phyloP scores from a whole-genome alignment of 2,888 invertebrate genomes.

The Gibbula magus region DNA sequence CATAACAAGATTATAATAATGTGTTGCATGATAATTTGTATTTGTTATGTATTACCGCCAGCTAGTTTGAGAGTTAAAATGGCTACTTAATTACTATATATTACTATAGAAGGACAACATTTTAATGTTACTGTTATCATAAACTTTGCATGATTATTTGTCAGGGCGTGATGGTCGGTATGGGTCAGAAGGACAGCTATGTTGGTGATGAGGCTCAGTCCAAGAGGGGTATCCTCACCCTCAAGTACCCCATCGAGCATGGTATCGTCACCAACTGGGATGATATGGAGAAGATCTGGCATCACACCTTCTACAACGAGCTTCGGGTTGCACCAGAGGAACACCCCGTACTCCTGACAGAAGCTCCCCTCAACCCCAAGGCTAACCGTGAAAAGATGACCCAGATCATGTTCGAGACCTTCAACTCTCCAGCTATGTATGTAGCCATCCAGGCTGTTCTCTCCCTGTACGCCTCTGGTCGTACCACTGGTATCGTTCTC shows the following conservation, averaged over 20 bases:
- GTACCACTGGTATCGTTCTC: constrained; percentile 96
- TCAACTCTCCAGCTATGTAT: constrained; percentile 95
- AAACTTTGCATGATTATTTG: too few species aligned
- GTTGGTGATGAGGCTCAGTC: constrained; percentile 71
- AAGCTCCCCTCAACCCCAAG: constrained; percentile 95
- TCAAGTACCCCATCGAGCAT: constrained; percentile 70
- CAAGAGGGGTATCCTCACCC: constrained; percentile 69
- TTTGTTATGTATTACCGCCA: too few species aligned
- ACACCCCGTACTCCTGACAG: constrained; percentile 93
- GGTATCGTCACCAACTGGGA: constrained; percentile 72
- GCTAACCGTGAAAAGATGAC: constrained; percentile 97
- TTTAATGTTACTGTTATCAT: too few species aligned
- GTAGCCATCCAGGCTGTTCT: constrained; percentile 95
- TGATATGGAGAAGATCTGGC: constrained; percentile 68
- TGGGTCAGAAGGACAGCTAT: constrained; percentile 70
- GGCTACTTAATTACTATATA: too few species aligned
- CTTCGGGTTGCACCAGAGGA: constrained; percentile 96
- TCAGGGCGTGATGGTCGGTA: constrained; percentile 58
- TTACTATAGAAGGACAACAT: too few species aligned
- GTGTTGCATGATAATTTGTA: too few species aligned
- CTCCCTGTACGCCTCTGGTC: constrained; percentile 94
- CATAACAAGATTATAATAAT: too few species aligned
- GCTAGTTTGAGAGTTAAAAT: too few species aligned
- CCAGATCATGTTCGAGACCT: constrained; percentile 80
- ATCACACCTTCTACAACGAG: constrained; percentile 79